Evolutionary conservation across 2,113 vertebrate genomes (phyloP).

Genomic region (Malurus elegans): DNA sequence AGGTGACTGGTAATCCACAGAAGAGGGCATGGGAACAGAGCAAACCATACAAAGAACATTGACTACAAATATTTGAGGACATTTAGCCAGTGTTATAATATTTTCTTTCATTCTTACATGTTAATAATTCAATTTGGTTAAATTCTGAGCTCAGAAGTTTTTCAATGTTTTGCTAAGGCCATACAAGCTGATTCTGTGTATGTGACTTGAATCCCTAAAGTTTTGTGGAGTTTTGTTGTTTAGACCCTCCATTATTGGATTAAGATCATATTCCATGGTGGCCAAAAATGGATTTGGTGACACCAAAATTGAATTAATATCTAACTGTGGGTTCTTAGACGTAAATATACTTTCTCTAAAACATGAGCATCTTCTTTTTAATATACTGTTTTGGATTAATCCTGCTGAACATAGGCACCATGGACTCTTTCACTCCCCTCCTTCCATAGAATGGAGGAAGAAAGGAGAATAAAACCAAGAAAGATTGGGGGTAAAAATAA

Average conservation of each 20-base stretch:
- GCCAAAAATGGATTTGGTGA: neutral
- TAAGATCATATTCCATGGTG: neutral
- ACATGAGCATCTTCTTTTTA: neutral
- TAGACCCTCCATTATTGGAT: neutral
- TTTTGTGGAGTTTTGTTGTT: neutral
- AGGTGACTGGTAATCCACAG: neutral
- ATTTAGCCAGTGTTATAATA: neutral
- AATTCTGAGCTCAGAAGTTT: neutral
- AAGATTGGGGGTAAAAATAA: neutral
- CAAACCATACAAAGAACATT: neutral
- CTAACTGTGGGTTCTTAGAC: neutral
- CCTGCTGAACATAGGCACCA: neutral
- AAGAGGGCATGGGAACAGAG: fast-evolving
- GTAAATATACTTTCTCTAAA: neutral
- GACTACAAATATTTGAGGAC: neutral
- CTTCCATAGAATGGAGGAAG: neutral
- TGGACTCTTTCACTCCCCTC: fast-evolving
- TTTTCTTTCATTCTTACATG: neutral
- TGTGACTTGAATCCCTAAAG: too few relatives aligned
- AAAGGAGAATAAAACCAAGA: neutral
- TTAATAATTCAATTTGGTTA: neutral
- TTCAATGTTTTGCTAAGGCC: neutral
- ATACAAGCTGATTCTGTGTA: neutral
- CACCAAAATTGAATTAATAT: neutral
- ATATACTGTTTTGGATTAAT: neutral